These are phyloP conservation scores for Drosophila robusta DNA, from an alignment of 2,888 invertebrate genomes.

Conservation along the genomic window DNA sequence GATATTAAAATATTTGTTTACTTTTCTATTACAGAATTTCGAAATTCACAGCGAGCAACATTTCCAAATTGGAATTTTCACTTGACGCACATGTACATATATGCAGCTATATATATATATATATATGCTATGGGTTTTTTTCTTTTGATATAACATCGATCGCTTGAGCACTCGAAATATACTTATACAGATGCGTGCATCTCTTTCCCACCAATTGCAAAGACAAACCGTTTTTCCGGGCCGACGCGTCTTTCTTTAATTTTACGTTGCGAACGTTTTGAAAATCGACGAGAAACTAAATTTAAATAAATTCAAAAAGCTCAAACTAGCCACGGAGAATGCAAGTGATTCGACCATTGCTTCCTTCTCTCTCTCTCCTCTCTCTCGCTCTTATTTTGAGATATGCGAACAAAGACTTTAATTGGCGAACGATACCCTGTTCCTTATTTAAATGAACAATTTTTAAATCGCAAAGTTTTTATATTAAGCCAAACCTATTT, in stretches of 20 bases:
- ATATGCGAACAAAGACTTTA: neutral
- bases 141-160: constrained; percentile 72
- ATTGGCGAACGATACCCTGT: neutral
- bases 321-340: constrained; percentile 48
- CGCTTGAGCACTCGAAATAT: constrained; percentile 72
- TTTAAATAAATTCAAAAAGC: constrained; percentile 68
- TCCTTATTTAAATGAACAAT: no score
- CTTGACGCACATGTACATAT: constrained; percentile 49
- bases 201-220: constrained; percentile 78
- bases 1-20: constrained; percentile 63
- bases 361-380: constrained; percentile 9
- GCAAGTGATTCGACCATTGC: constrained; percentile 23
- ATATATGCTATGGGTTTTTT: constrained; percentile 37
- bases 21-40: constrained; percentile 57
- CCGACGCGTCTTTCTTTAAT: constrained; percentile 27
- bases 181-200: constrained; percentile 74
- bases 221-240: constrained; percentile 46
- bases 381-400: constrained; percentile 6
- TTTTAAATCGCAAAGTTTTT: no score
- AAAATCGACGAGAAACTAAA: constrained; percentile 79
- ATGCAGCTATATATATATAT: constrained; percentile 14
- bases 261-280: constrained; percentile 67
- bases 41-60: constrained; percentile 25
- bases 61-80: constrained; percentile 62
- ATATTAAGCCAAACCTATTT: no score